phyloP scores from a whole-genome alignment of 2,888 invertebrate genomes.

The Aleiodes leptofemur region DNA sequence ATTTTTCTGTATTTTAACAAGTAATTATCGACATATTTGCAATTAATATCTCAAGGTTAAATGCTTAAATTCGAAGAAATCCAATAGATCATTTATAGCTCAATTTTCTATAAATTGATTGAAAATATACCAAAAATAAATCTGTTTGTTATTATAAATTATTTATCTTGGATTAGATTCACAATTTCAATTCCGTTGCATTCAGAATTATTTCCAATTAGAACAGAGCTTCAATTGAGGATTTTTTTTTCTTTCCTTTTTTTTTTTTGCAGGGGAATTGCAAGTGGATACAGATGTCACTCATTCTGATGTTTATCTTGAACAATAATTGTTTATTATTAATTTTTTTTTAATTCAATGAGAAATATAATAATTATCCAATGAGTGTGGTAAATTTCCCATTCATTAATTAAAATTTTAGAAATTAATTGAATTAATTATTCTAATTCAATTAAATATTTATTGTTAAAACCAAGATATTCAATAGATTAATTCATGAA shows the following conservation, averaged over 20 bases:
- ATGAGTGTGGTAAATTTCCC: too few species aligned
- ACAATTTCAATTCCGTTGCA: not conserved
- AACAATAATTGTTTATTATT: constrained; percentile 10
- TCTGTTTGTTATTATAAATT: constrained; percentile 51
- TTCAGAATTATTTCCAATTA: constrained; percentile 5
- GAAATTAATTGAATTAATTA: too few species aligned
- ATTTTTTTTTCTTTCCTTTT: not conserved
- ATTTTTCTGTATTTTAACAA: not conserved
- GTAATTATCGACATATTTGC: not conserved
- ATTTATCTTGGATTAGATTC: constrained; percentile 47
- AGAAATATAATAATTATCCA: too few species aligned
- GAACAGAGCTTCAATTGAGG: not conserved
- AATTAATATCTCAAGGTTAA: constrained; percentile 9
- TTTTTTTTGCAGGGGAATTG: not conserved
- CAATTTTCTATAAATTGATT: constrained; percentile 21
- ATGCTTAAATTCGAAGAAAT: not conserved
- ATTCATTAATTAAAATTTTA: too few species aligned
- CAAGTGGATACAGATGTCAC: constrained; percentile 25
- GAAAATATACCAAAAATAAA: constrained; percentile 45
- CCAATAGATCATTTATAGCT: constrained; percentile 7
- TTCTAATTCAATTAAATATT: too few species aligned
- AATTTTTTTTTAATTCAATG: too few species aligned
- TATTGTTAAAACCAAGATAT: too few species aligned
- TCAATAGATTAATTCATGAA: too few species aligned
- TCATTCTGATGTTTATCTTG: not conserved